Conservation (phyloP, 2,113 vertebrate genomes). For the Heteronetta atricapilla region DNA sequence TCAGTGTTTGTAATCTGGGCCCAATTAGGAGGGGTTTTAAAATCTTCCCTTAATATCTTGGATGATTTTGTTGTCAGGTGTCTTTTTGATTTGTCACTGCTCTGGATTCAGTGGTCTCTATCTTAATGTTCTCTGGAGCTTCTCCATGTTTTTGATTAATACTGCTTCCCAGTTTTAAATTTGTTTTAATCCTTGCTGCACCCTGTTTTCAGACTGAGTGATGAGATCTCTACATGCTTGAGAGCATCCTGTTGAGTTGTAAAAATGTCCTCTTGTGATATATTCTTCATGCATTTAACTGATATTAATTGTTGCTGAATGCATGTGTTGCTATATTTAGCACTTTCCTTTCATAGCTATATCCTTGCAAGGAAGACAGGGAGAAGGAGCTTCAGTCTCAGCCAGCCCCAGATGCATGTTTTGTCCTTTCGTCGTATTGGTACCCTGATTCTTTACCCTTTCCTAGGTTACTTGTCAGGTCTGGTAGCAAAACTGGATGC, state of each 20-base stretch:
- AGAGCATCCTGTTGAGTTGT: background rate
- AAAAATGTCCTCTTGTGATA: background rate
- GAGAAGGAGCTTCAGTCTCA: background rate
- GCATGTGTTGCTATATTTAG: no score
- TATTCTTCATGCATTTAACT: background rate
- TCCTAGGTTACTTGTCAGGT: background rate
- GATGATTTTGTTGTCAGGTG: background rate
- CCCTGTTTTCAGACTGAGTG: background rate
- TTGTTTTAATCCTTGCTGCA: background rate
- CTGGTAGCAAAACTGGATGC: background rate
- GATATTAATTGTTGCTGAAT: background rate
- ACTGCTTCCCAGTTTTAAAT: background rate
- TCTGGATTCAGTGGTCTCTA: background rate
- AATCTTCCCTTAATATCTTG: background rate
- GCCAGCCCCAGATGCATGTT: background rate
- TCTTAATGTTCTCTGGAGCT: background rate
- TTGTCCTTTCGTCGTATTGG: rapidly evolving
- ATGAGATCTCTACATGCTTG: background rate
- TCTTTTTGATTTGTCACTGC: background rate
- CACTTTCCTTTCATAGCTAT: background rate
- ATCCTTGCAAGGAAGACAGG: background rate
- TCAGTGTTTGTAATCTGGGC: background rate
- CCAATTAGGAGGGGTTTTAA: background rate
- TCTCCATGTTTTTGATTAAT: background rate
- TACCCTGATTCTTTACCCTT: background rate